Evolutionary conservation across 1,140 invertebrate species (phyloP).

Genomic region (Drosophila dunni): DNA sequence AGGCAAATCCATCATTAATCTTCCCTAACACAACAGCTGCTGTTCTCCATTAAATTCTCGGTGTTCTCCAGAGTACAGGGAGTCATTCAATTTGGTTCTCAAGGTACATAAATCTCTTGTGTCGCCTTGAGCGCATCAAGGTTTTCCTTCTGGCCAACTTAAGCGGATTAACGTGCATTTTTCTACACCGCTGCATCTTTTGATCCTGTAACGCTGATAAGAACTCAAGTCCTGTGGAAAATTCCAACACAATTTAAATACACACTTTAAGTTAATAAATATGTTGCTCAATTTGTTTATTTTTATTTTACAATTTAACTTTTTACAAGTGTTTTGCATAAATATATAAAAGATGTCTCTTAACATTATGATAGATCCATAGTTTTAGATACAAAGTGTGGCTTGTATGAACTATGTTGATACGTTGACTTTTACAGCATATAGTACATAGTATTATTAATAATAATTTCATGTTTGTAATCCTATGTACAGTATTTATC

Average conservation of each 20-base stretch:
- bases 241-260: conserved; percentile 7
- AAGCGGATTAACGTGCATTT: conserved; percentile 71
- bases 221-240: conserved; percentile 43
- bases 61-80: neutral
- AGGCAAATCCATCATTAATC: conserved; percentile 46
- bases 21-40: conserved; percentile 34
- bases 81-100: neutral
- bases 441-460: conserved; percentile 34
- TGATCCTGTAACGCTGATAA: conserved; percentile 27
- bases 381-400: conserved; percentile 29
- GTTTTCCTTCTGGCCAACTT: conserved; percentile 30
- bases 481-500: conserved; percentile 48
- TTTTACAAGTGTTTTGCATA: conserved; percentile 39
- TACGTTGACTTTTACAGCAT: conserved; percentile 67
- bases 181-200: conserved; percentile 62
- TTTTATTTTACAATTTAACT: conserved; percentile 53
- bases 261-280: conserved; percentile 57
- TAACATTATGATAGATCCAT: conserved; percentile 32
- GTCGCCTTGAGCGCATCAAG: conserved; percentile 30
- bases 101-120: conserved; percentile 39
- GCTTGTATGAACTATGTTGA: conserved; percentile 54
- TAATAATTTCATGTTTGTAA: conserved; percentile 31
- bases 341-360: conserved; percentile 65
- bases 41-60: conserved; percentile 26
- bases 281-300: conserved; percentile 46